Base-by-base conservation (phyloP, 2,888 invertebrate species). In the Drosophila hamatofila region DNA sequence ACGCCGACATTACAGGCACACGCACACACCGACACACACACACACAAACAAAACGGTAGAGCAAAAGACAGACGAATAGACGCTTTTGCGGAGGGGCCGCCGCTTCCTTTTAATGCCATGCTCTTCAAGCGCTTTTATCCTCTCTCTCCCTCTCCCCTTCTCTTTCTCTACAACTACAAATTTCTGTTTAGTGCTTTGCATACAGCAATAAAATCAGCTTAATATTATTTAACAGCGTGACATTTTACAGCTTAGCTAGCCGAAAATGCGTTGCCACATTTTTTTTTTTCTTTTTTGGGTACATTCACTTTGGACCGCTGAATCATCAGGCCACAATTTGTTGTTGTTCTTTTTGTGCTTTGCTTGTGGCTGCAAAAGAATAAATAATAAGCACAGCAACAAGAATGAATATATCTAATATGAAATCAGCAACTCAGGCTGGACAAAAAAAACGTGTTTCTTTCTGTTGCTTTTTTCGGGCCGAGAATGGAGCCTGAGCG, bases 331-430 rank as follows among this genome's bases (percentile, higher is more conserved):
- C 41, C 67, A 56, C 37, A 16, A 57, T 54, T 30, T 51, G 48
- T 56, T 68, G 54, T 59, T 66, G 39, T 65, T 63, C 67, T 51
- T 48, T 65, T 39, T 44, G 46, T 25, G 25, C 52, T 39, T 46
- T 42, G 25, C 52, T 42, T 59, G 65, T 68, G 70, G 63, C 71
- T 72, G 54, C 71, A 65, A 76, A 86, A 86, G 71, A 81, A 83
- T 78, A 78, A 83, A 72, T 81, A 83, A 81, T 78, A 75, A 73
- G 81, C 68, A 72, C 46, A 66, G 66, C 58, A 48, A 72, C 62
- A 80, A 77, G 75, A 52, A n/a, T n/a, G n/a, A 18, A 82, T 49
- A 80, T 75, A 82, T 85, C 78, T 82, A 82, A 82, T 80, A 86
- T 78, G 70, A 83, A 86, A 81, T 83, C 83, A 86, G 86, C 81